These are phyloP conservation scores for Cataglyphis albicans DNA, from an alignment of 2,888 invertebrate genomes.

Conservation along the genomic window DNA sequence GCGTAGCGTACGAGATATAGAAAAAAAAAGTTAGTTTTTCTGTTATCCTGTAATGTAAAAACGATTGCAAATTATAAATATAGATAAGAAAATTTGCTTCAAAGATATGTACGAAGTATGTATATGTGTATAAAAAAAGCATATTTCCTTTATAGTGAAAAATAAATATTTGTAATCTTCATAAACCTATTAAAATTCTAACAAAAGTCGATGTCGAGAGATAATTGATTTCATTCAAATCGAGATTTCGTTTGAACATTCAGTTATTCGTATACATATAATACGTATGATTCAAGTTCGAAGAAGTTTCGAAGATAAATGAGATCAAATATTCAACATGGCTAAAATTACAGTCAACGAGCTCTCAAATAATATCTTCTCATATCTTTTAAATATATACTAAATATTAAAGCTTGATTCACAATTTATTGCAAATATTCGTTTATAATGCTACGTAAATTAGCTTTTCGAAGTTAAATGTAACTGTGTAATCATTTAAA, in stretches of 20 bases:
- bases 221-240: constrained; percentile 9
- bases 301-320: neutral
- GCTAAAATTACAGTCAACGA: neutral
- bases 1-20: neutral
- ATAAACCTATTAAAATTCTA: neutral
- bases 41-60: neutral
- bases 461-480: neutral
- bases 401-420: neutral
- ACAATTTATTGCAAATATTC: neutral
- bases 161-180: neutral
- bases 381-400: neutral
- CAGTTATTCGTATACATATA: neutral
- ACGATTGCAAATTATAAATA: neutral
- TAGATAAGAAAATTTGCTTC: neutral
- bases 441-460: neutral
- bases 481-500: neutral
- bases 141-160: neutral
- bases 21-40: neutral
- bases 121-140: neutral
- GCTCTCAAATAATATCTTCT: neutral
- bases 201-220: neutral
- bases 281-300: neutral
- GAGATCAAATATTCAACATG: neutral
- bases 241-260: neutral
- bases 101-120: neutral